phyloP scores from a whole-genome alignment of 2,113 vertebrate species.

The Menidia beryllina region DNA sequence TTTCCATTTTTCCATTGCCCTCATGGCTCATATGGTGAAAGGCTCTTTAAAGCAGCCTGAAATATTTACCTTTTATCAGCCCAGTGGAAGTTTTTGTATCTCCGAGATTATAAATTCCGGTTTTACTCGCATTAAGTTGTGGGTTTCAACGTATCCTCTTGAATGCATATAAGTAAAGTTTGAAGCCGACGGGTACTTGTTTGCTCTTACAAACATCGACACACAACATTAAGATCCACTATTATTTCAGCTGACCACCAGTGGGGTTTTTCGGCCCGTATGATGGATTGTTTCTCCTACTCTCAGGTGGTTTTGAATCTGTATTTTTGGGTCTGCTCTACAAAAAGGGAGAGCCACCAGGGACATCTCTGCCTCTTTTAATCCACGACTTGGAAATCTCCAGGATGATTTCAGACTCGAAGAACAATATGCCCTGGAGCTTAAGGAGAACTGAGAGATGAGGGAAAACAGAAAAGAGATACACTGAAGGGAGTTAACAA shows the following conservation, averaged over 20 bases:
- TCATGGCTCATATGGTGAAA: neutral
- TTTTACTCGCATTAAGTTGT: slow-evolving; percentile 14
- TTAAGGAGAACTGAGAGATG: slow-evolving; percentile 55
- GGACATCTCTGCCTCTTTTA: slow-evolving; percentile 69
- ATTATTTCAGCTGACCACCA: slow-evolving; percentile 69
- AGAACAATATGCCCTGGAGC: slow-evolving; percentile 70
- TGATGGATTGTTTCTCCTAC: slow-evolving; percentile 80
- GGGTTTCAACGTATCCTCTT: slow-evolving; percentile 34
- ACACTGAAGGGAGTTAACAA: slow-evolving; percentile 56
- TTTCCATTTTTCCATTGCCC: neutral
- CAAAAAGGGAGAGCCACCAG: slow-evolving; percentile 72
- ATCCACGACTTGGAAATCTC: slow-evolving; percentile 81
- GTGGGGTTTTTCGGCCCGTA: slow-evolving; percentile 35
- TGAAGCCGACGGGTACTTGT: neutral
- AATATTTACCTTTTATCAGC: neutral
- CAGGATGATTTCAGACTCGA: slow-evolving; percentile 66
- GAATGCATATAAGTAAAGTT: slow-evolving; percentile 19
- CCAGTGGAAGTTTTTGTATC: slow-evolving; percentile 33
- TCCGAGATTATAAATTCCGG: slow-evolving; percentile 20
- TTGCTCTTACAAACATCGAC: neutral
- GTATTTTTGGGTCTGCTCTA: slow-evolving; percentile 75
- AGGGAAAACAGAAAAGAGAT: slow-evolving; percentile 52
- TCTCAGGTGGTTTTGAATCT: slow-evolving; percentile 68
- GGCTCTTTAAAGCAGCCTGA: neutral
- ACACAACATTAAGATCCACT: slow-evolving; percentile 3